Conservation (phyloP, 2,113 vertebrate species). For the Vimba vimba region DNA sequence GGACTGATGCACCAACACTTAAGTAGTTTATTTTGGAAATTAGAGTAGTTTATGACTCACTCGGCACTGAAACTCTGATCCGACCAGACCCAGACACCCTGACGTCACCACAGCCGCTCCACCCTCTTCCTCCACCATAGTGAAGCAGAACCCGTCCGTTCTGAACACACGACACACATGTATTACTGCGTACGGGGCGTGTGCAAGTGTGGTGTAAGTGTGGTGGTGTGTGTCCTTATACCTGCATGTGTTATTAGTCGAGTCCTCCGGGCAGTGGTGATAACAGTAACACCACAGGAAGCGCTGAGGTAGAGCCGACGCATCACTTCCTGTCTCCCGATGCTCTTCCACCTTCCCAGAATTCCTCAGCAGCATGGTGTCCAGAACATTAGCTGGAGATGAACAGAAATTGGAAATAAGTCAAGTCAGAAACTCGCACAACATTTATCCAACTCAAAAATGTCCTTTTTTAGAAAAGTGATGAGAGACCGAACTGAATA, state of each 20-base stretch:
- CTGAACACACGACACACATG: slow-evolving; percentile 68
- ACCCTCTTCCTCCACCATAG: slow-evolving; percentile 92
- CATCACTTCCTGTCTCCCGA: slow-evolving; percentile 81
- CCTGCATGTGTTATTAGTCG: slow-evolving; percentile 95
- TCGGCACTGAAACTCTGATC: slow-evolving; percentile 95
- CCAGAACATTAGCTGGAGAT: slow-evolving; percentile 78
- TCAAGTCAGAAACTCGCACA: background rate
- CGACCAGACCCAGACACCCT: slow-evolving; percentile 88
- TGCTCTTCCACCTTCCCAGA: slow-evolving; percentile 83
- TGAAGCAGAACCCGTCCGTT: slow-evolving; percentile 96
- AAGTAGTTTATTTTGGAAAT: background rate
- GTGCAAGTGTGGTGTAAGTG: background rate
- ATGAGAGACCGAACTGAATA: background rate
- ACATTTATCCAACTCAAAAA: background rate
- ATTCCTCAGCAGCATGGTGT: slow-evolving; percentile 86
- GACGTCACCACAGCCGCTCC: slow-evolving; percentile 87
- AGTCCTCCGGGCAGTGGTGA: slow-evolving; percentile 92
- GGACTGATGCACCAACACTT: background rate
- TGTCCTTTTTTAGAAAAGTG: background rate
- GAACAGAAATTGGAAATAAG: background rate
- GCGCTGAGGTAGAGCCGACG: slow-evolving; percentile 79
- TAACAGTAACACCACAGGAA: slow-evolving; percentile 90
- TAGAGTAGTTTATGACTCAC: slow-evolving; percentile 76
- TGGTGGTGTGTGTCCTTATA: slow-evolving; percentile 51
- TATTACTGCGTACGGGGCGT: background rate